Conservation (phyloP, 2,888 invertebrate genomes). For the Arrhopalites spinosus region DNA sequence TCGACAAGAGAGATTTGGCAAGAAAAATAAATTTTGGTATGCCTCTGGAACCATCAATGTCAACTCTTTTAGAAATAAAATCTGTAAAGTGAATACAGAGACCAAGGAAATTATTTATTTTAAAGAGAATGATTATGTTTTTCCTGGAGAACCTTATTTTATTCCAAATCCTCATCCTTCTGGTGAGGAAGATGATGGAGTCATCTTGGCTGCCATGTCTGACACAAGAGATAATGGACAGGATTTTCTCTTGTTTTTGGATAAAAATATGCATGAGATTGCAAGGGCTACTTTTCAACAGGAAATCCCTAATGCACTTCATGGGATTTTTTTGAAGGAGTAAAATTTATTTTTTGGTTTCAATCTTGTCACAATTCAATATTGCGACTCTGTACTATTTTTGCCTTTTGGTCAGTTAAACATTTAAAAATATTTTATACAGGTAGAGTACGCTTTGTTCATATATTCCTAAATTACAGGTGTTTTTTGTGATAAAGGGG, state of each 20-base stretch:
- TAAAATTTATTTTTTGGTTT: too few species aligned
- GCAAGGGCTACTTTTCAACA: constrained; percentile 58
- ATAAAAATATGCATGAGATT: constrained; percentile 59
- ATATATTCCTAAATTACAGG: too few species aligned
- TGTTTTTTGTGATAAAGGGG: too few species aligned
- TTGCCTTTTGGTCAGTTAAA: too few species aligned
- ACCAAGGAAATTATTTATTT: constrained; percentile 43
- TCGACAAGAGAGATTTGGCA: constrained; percentile 57
- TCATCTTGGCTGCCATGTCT: constrained; percentile 57
- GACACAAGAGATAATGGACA: constrained; percentile 51
- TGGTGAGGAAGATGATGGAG: constrained; percentile 64
- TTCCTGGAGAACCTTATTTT: constrained; percentile 62
- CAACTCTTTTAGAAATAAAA: constrained; percentile 56
- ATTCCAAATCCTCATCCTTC: too few species aligned
- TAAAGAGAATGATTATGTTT: constrained; percentile 41
- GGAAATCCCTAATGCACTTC: constrained; percentile 56
- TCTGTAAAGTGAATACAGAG: constrained; percentile 46
- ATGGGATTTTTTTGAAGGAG: constrained; percentile 55
- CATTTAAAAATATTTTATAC: too few species aligned
- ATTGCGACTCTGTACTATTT: too few species aligned
- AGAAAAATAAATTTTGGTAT: constrained; percentile 62
- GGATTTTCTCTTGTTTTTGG: constrained; percentile 58
- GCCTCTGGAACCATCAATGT: constrained; percentile 59
- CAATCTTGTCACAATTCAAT: too few species aligned
- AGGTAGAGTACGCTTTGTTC: too few species aligned